These are phyloP conservation scores for Drosophila littoralis DNA, from an alignment of 1,140 invertebrate genomes.

Conservation along the genomic window DNA sequence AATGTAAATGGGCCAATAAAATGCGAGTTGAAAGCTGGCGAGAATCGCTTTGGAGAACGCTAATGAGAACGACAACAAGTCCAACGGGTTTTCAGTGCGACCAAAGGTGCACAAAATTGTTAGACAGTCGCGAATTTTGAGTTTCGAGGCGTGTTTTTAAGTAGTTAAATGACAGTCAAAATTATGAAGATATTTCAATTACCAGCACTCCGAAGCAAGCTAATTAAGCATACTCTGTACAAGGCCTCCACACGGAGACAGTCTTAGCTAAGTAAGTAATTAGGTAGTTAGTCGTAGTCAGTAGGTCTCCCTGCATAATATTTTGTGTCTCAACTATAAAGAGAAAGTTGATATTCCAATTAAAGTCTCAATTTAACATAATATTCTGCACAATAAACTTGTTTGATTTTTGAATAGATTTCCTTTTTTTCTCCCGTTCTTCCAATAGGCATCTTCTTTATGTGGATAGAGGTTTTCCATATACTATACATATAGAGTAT, in stretches of 20 bases:
- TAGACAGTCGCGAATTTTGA: conserved; percentile 15
- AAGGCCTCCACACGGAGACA: not conserved
- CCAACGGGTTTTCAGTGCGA: conserved; percentile 32
- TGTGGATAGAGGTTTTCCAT: too few species aligned
- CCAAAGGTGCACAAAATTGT: not conserved
- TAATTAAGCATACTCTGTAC: conserved; percentile 5
- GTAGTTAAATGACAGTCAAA: conserved; percentile 56
- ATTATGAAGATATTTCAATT: conserved; percentile 33
- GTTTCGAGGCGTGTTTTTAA: not conserved
- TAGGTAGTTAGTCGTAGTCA: too few species aligned
- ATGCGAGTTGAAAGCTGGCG: conserved; percentile 50
- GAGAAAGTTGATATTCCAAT: too few species aligned
- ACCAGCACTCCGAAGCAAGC: not conserved
- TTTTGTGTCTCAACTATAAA: not conserved
- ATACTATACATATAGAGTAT: too few species aligned
- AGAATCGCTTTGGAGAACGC: not conserved
- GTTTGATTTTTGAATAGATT: too few species aligned
- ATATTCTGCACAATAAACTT: too few species aligned
- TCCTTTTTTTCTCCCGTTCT: too few species aligned
- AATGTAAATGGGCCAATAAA: conserved; percentile 68
- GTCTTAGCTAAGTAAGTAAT: not conserved
- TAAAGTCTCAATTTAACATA: too few species aligned
- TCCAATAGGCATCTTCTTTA: too few species aligned
- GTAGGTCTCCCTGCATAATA: not conserved
- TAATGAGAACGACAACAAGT: conserved; percentile 28